Evolutionary conservation across 1,140 invertebrate genomes (phyloP).

Genomic region (Latrodectus geometricus): DNA sequence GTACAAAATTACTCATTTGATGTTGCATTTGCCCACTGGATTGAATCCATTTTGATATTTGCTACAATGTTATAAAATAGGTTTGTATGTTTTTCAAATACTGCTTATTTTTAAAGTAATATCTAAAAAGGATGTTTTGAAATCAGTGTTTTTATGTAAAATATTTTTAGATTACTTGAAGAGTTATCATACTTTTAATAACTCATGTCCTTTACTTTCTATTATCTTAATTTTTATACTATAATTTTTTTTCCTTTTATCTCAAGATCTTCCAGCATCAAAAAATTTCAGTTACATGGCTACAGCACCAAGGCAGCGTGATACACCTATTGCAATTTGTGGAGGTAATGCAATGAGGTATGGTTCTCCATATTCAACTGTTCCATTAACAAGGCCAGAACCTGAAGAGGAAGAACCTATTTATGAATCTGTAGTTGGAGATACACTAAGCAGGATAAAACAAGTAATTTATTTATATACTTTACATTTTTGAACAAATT

Average conservation of each 20-base stretch:
- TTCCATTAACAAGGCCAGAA: conserved; percentile 51
- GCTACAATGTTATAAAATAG: no score
- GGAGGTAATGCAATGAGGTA: conserved; percentile 40
- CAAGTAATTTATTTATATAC: conserved; percentile 1
- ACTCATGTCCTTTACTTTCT: not conserved
- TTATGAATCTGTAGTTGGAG: conserved; percentile 59
- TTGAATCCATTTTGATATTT: no score
- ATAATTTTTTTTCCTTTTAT: not conserved
- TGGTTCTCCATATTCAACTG: conserved; percentile 56
- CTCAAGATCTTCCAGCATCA: conserved; percentile 39
- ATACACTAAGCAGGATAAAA: conserved; percentile 50
- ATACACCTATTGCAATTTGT: conserved; percentile 48
- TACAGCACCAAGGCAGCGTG: conserved; percentile 37
- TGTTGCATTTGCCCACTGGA: no score
- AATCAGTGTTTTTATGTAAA: not conserved
- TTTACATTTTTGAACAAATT: not conserved
- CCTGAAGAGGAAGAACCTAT: conserved; percentile 58
- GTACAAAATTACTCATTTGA: no score
- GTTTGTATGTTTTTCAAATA: no score
- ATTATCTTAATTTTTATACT: not conserved
- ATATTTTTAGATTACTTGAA: not conserved
- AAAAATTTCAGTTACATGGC: conserved; percentile 55
- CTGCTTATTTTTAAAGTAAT: no score
- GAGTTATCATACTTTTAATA: not conserved
- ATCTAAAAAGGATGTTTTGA: no score